phyloP scores from a whole-genome alignment of 2,888 invertebrate genomes.

The Pardosa pseudoannulata region DNA sequence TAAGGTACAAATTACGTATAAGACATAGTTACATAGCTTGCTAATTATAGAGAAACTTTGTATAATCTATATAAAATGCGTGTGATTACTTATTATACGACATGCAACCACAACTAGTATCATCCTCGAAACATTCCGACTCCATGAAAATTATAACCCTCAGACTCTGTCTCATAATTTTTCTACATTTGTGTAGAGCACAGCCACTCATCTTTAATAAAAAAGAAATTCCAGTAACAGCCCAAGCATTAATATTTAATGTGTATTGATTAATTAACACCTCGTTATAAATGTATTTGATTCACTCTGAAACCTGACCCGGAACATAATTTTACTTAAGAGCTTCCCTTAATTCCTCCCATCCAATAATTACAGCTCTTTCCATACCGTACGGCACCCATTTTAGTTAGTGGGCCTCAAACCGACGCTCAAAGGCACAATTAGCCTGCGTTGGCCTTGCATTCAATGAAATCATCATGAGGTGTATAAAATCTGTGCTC shows the following conservation, averaged over 20 bases:
- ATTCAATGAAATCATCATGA: constrained; percentile 67
- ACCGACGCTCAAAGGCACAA: constrained; percentile 4
- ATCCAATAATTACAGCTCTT: constrained; percentile 1
- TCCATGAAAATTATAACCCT: background rate
- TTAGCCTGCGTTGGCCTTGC: constrained; percentile 29
- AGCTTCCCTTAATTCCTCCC: background rate
- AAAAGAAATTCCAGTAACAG: background rate
- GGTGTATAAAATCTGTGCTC: background rate
- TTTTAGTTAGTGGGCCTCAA: background rate
- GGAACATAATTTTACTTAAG: background rate
- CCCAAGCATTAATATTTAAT: constrained; percentile 5
- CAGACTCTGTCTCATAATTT: background rate
- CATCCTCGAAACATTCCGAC: background rate
- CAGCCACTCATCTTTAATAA: background rate
- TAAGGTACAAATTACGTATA: too few relatives aligned
- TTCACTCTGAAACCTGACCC: background rate
- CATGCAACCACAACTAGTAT: too few relatives aligned
- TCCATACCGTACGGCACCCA: background rate
- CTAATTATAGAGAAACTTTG: too few relatives aligned
- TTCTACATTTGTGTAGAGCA: background rate
- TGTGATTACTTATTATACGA: too few relatives aligned
- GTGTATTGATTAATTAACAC: background rate
- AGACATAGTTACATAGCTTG: too few relatives aligned
- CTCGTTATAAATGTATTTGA: background rate
- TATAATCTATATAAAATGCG: too few relatives aligned